phyloP scores from a whole-genome alignment of 2,113 vertebrate species.

The Trinectes maculatus region DNA sequence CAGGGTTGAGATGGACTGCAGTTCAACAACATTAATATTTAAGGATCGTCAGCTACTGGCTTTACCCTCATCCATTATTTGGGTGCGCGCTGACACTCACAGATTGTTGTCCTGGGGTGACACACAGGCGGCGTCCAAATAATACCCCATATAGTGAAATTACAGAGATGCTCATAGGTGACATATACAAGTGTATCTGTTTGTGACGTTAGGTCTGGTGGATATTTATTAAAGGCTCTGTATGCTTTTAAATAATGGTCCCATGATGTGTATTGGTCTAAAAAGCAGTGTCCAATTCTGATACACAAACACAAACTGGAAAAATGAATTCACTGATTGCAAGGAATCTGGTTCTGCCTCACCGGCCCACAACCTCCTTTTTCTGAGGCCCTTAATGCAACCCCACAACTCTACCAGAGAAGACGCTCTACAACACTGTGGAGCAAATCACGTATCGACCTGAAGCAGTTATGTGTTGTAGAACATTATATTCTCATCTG shows the following conservation, averaged over 20 bases:
- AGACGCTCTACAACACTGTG: constrained; percentile 89
- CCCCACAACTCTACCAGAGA: constrained; percentile 87
- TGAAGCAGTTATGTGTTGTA: constrained; percentile 92
- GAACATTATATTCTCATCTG: constrained; percentile 97
- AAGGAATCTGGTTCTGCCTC: constrained; percentile 56
- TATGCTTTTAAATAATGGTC: constrained; percentile 43
- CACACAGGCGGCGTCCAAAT: constrained; percentile 53
- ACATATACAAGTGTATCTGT: constrained; percentile 16
- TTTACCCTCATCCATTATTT: constrained; percentile 75
- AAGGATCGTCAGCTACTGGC: constrained; percentile 57
- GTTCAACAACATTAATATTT: constrained; percentile 79
- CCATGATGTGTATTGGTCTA: constrained; percentile 9
- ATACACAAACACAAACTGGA: constrained; percentile 30
- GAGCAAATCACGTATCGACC: constrained; percentile 97
- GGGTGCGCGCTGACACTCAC: constrained; percentile 56
- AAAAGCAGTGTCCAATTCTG: constrained; percentile 20
- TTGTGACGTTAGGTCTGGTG: constrained; percentile 2
- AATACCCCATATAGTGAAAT: constrained; percentile 38
- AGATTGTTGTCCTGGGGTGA: constrained; percentile 64
- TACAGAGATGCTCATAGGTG: constrained; percentile 26
- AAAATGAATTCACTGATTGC: constrained; percentile 76
- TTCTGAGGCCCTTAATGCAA: constrained; percentile 88
- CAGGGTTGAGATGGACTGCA: constrained; percentile 67
- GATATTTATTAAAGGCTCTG: background rate
- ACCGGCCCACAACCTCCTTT: constrained; percentile 64